phyloP scores from a whole-genome alignment of 2,113 vertebrate genomes.

The Rousettus leschenaultii region DNA sequence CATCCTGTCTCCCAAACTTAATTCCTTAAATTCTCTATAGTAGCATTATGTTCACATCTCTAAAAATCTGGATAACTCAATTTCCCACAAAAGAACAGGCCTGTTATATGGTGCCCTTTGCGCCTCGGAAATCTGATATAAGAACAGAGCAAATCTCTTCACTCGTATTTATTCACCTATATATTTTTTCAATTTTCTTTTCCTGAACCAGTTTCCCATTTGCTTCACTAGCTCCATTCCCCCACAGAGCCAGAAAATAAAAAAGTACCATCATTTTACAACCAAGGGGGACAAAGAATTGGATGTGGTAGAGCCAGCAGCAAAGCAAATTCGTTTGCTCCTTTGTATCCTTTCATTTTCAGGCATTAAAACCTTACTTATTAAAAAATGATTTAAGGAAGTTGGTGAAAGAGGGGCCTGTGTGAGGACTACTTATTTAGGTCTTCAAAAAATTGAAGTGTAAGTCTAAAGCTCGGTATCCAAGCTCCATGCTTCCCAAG shows the following conservation, averaged over 20 bases:
- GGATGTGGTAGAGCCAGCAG: not conserved
- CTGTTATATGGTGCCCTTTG: not conserved
- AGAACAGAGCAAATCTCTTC: not conserved
- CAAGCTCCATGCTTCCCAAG: slow-evolving; percentile 27
- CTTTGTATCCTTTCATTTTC: not conserved
- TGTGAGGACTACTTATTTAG: not conserved
- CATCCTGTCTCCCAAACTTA: not conserved
- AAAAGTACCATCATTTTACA: slow-evolving; percentile 62
- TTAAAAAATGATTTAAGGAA: not conserved
- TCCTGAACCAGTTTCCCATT: slow-evolving; percentile 41
- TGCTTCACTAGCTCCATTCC: slow-evolving; percentile 43
- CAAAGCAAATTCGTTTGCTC: not conserved
- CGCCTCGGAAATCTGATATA: not conserved
- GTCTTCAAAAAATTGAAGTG: not conserved
- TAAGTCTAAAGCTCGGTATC: not conserved
- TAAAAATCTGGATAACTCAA: not conserved
- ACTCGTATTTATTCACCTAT: not conserved
- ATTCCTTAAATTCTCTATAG: not conserved
- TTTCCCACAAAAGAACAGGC: not conserved
- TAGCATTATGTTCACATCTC: not conserved
- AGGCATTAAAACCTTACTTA: not conserved
- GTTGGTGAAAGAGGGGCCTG: not conserved
- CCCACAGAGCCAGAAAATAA: slow-evolving; percentile 54
- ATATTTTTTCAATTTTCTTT: slow-evolving; percentile 10
- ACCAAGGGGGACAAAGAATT: not conserved